Evolutionary conservation across 2,888 invertebrate genomes (phyloP), one percentile per base, ranked within the genome.

Genomic region (Leptinotarsa juncta): DNA sequence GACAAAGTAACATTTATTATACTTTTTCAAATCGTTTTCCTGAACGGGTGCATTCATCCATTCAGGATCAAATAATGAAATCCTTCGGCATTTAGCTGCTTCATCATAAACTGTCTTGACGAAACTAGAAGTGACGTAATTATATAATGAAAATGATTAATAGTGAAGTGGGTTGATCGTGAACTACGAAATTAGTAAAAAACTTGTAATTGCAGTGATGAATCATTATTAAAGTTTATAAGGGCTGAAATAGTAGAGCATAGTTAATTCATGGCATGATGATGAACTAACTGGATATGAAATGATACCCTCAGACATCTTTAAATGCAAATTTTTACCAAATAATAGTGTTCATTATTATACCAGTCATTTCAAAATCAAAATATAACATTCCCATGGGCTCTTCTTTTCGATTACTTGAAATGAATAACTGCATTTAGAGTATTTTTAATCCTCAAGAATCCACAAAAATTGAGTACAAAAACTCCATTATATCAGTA

Each of bases 131-230:
- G 15, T 32, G 51, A 53, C 32, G 18, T 68, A 48, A 55, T 55
- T 42, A 68, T 68, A n/a, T 32, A 18, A 55, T 67, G 50, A 68
- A 15, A 51, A 68, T 55, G 68, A 68, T 55, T 68, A 55, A 68
- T 68, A 55, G 18, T n/a, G 5, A 3, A 32, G 57, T 14, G n/a
- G 49, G 60, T 69, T 69, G 20, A 55, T 23, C 12, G 55, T 55
- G 53, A 62, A 32, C 55, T 68, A 10, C 15, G 5, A 2, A 49
- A 49, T 16, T 26, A 51, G 5, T 51, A 60, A 69, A 69, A 57
- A 69, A 60, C 26, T 57, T 69, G 57, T 57, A 69, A 69, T 60
- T 53, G 57, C 3, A 16, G n/a, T 20, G 18, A 48, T 57, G 15
- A 57, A 57, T 69, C 69, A 57, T 48, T 55, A 55, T 55, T n/a